Evolutionary conservation across 2,888 invertebrate species (phyloP), one percentile per base, ranked within the genome.

Genomic region (Heliconius hortense): DNA sequence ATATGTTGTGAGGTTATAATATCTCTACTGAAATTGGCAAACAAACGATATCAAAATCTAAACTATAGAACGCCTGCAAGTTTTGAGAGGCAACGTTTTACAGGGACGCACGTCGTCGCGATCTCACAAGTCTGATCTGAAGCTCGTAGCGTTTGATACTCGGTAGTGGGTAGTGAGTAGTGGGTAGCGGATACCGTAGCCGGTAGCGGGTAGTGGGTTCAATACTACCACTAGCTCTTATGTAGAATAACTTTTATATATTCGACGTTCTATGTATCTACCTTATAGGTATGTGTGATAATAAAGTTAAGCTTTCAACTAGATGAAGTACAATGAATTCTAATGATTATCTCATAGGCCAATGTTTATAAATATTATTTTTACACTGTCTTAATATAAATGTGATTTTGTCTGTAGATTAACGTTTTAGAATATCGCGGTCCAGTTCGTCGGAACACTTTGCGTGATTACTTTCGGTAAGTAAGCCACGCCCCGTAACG

Each of bases 321-420:
- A 93, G 91, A 87, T 89, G 85, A 87, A 91, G 89, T 92, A 93
- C 94, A 92, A 92, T 92, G 91, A 92, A 90, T 88, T 87, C 84
- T 86, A 88, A 90, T 87, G 83, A 85, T 84, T 88, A 86, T 90
- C 88, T 88, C 82, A 89, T 93, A 92, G 91, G 92, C 88, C 92
- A 93, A 92, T 90, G 88, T 93, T 92, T 91, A 90, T 89, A 89
- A 90, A 90, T 88, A 90, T 93, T 93, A 94, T 94, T 93, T 94
- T 93, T 93, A 93, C 93, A 94, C 92, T 89, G 89, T 93, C 90
- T 93, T 87, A 85, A 87, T 85, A 86, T 86, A 83, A 89, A 91
- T 91, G 92, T 92, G 90, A 92, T 91, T 90, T 91, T 89, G 89
- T 91, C 87, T 86, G 88, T 90, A 90, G 90, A 82, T 84, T 82